phyloP scores from a whole-genome alignment of 1,140 invertebrate genomes.

The Neodiprion pinetum region DNA sequence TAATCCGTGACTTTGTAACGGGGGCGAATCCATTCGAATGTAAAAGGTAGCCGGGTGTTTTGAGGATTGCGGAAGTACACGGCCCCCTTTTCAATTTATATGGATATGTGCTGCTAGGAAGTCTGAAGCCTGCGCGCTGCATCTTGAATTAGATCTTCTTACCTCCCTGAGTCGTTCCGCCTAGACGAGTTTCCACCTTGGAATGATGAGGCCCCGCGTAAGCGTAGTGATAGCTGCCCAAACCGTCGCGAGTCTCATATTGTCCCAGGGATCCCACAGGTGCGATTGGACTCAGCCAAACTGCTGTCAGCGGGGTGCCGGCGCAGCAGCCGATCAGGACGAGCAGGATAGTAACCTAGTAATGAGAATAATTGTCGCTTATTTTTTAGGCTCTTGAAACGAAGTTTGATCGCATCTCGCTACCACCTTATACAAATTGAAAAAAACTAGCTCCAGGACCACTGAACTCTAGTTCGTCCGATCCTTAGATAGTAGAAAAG shows the following conservation, averaged over 20 bases:
- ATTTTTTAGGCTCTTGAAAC: too few relatives aligned
- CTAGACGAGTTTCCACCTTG: conserved; percentile 68
- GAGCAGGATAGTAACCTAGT: conserved; percentile 25
- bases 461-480: too few relatives aligned
- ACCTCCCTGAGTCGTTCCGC: conserved; percentile 70
- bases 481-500: too few relatives aligned
- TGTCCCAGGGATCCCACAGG: conserved; percentile 50
- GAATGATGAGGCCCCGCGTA: conserved; percentile 70
- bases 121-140: not conserved
- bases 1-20: not conserved
- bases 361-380: too few relatives aligned
- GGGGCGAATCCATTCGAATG: not conserved
- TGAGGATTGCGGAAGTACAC: not conserved
- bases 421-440: too few relatives aligned
- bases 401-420: too few relatives aligned
- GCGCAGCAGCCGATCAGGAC: conserved; percentile 30
- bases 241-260: conserved; percentile 69
- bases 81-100: not conserved
- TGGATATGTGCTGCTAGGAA: not conserved
- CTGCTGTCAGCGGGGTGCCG: conserved; percentile 35
- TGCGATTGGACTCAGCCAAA: conserved; percentile 43
- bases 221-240: conserved; percentile 72
- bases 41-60: not conserved
- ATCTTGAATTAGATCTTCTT: conserved; percentile 28
- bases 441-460: too few relatives aligned